phyloP scores from a whole-genome alignment of 1,140 invertebrate genomes.

The Pseudachorutes palmiensis region DNA sequence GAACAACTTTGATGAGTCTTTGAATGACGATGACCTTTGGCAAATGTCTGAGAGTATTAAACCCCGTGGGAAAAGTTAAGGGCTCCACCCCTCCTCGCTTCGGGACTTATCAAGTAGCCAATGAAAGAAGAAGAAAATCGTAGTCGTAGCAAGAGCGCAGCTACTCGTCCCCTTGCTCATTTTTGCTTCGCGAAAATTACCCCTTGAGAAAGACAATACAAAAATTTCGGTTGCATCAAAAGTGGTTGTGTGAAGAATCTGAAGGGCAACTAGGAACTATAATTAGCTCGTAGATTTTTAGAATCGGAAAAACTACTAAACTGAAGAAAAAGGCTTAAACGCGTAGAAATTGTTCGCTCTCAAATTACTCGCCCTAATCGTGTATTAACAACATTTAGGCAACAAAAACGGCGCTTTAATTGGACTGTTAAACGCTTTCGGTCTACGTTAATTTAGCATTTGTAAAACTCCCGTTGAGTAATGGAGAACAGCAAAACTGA shows the following conservation, averaged over 20 bases:
- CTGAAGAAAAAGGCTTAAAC: too few species aligned
- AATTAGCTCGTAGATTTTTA: too few species aligned
- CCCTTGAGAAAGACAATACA: conserved; percentile 4
- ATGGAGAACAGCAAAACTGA: not conserved
- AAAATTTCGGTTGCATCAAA: not conserved
- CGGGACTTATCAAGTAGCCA: too few species aligned
- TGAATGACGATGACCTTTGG: conserved; percentile 96
- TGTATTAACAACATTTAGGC: not conserved
- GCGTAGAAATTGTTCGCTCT: not conserved
- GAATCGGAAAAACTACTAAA: too few species aligned
- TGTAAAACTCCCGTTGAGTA: not conserved
- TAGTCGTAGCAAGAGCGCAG: not conserved
- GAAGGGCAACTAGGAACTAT: not conserved
- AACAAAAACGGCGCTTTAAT: not conserved
- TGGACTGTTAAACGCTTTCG: conserved; percentile 2
- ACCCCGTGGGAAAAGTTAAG: conserved; percentile 57
- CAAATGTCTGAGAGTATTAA: conserved; percentile 93
- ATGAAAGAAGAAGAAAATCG: too few species aligned
- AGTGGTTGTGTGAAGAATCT: not conserved
- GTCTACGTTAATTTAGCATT: not conserved
- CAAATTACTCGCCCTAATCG: not conserved
- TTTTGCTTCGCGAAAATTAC: not conserved
- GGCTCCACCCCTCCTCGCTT: not conserved
- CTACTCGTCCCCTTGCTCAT: not conserved
- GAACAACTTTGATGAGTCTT: conserved; percentile 90